Base-by-base conservation (phyloP, 92 coral and sea anemone species). In the Heliopora coerulea region DNA sequence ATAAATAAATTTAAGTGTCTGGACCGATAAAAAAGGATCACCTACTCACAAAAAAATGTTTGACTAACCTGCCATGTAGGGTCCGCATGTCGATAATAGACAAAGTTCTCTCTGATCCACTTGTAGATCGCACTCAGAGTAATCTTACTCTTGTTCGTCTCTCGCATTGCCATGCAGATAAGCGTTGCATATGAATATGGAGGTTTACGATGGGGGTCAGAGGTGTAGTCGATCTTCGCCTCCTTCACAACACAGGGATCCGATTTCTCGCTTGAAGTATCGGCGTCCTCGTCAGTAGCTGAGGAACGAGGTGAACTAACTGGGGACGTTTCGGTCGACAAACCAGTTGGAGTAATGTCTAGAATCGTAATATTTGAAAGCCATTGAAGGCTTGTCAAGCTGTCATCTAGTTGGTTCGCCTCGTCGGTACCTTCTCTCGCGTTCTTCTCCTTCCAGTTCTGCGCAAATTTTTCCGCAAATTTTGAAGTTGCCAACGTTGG, bases 151-250 rank as follows among this genome's bases (percentile, higher is more conserved):
- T 85, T 87, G 75, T 95, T 95, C 34, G 99, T 95, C 56, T 95
- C 99, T 62, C 96, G 77, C 99, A 95, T 95, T 23, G 99, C 99
- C 99, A 95, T 95, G 72, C 99, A 95, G 29, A 95, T 95, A 44
- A 95, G 78, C 0, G 99, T 95, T 7, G 99, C 99, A 62, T 95
- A 95, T 1, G 99, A 95, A 74, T 85, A 95, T 1, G 99, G 96
- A 26, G 99, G 99, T 61, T 95, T 95, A 37, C 87, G 96, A 54
- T 86, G 80, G 9, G 99, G 86, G 62, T 95, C 96, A 57, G 86
- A 85, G 61, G 80, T 95, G 83, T 95, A 90, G 68, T 95, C 99
- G 41, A 90, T 52, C 20, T 52, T 83, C 28, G 90, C 88, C 41
- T 92, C 91, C 58, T 87, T 89, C 35, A 64, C 42, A 41, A 74